phyloP scores from a whole-genome alignment of 2,113 vertebrate genomes.

The Tetraodon nigroviridis region DNA sequence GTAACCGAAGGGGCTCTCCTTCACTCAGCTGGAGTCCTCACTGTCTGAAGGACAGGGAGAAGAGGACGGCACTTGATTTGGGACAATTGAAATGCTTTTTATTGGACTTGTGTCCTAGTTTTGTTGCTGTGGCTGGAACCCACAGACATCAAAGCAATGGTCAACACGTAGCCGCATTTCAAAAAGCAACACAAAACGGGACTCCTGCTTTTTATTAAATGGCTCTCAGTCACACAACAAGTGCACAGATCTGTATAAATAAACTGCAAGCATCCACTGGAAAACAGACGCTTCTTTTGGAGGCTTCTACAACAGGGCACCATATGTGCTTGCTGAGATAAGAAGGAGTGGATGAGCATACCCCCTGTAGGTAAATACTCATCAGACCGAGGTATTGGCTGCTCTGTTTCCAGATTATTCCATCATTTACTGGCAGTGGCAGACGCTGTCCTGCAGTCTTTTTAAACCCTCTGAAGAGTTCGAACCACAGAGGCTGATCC shows the following conservation, averaged over 20 bases:
- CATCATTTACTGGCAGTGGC: constrained; percentile 58
- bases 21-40: constrained; percentile 31
- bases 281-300: constrained; percentile 55
- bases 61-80: background rate
- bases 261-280: constrained; percentile 49
- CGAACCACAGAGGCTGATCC: constrained; percentile 41
- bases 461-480: constrained; percentile 47
- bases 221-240: constrained; percentile 32
- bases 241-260: constrained; percentile 41
- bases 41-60: constrained; percentile 36
- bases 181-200: background rate
- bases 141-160: background rate
- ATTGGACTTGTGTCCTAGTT: background rate
- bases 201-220: constrained; percentile 4
- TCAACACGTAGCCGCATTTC: too few relatives aligned
- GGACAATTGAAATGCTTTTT: constrained; percentile 24
- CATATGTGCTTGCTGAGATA: constrained; percentile 72
- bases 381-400: constrained; percentile 68
- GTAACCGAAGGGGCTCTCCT: constrained; percentile 44
- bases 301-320: constrained; percentile 46
- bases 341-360: constrained; percentile 58
- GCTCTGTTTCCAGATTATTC: constrained; percentile 66
- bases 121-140: constrained; percentile 5
- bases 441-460: constrained; percentile 47
- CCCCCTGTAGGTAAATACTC: constrained; percentile 63